Evolutionary conservation across 2,888 invertebrate genomes (phyloP).

Genomic region (Adelognathus sp.): DNA sequence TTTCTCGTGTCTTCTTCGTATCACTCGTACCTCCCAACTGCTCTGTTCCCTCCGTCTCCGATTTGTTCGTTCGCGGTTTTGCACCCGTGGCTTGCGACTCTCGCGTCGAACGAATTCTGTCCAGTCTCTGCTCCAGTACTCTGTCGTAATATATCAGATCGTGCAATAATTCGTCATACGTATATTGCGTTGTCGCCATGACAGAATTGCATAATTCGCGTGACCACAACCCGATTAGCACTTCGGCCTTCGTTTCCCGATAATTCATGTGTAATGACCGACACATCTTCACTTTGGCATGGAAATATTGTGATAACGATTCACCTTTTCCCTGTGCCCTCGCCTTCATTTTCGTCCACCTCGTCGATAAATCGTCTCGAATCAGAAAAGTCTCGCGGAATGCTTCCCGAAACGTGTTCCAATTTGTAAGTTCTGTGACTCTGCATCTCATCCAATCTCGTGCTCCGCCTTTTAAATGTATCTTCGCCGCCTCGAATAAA

Average conservation of each 20-base stretch:
- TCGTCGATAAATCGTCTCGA: background rate
- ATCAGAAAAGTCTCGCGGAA: background rate
- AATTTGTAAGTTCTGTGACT: background rate
- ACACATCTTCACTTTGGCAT: background rate
- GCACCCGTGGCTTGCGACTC: background rate
- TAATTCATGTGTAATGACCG: background rate
- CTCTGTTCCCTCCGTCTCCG: background rate
- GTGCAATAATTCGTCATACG: background rate
- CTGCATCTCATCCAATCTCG: background rate
- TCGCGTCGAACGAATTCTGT: background rate
- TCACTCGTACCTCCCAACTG: background rate
- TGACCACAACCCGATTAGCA: background rate
- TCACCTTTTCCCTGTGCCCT: background rate
- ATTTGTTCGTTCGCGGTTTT: background rate
- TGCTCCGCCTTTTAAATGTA: background rate
- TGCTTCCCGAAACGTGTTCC: background rate
- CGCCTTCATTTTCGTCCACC: background rate
- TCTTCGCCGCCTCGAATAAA: background rate
- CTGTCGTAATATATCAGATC: background rate
- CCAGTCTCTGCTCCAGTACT: background rate
- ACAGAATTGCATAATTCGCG: background rate
- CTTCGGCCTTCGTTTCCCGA: background rate
- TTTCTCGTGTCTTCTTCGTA: background rate
- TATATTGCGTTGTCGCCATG: background rate
- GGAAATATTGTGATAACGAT: background rate